Evolutionary conservation across 1,140 invertebrate genomes (phyloP), one percentile per base, ranked within the genome.

Genomic region (Lepidurus packardi): DNA sequence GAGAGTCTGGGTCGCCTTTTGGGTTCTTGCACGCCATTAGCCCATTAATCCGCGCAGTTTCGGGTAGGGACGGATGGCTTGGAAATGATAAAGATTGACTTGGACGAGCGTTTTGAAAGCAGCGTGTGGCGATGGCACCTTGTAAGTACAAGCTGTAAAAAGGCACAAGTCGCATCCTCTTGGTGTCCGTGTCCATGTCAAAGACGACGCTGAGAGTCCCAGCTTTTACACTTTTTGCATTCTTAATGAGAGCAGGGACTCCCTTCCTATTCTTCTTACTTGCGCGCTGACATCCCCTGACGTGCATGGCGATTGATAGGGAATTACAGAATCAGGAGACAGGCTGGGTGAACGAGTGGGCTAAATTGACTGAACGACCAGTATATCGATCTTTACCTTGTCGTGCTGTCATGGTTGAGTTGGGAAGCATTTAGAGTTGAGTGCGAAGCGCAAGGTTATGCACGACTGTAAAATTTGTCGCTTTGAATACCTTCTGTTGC

Each of bases 301-400:
- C 53, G 53, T 65, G 16, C 53, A 16, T 65, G 53, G 53, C 8
- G 53, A 65, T 65, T 65, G 53, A 65, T 65, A 65, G 16, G 8
- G 53, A n/a, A 65, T 65, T 65, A 65, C 13, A 11, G 53, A 65
- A 65, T 65, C 53, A 4, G 53, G 53, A 65, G 53, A 65, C 53
- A 65, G 53, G n/a, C 21, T 65, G 21, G 53, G n/a, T 21, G 53
- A 65, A 65, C 53, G 8, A 65, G 13, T 34, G 13, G 13, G 13
- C 13, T 65, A 16, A 65, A 65, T 13, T 16, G 53, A 65, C 16
- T 16, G 53, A 65, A 65, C 53, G 21, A 8, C 34, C 9, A 65
- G n/a, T 13, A n/a, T 65, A 65, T 65, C 53, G 53, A 65, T 65
- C 53, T 65, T 65, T 65, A 65, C 53, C 53, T 65, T 65, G 53